Conservation (phyloP, 2,113 vertebrate genomes). For the Labeo catla region DNA sequence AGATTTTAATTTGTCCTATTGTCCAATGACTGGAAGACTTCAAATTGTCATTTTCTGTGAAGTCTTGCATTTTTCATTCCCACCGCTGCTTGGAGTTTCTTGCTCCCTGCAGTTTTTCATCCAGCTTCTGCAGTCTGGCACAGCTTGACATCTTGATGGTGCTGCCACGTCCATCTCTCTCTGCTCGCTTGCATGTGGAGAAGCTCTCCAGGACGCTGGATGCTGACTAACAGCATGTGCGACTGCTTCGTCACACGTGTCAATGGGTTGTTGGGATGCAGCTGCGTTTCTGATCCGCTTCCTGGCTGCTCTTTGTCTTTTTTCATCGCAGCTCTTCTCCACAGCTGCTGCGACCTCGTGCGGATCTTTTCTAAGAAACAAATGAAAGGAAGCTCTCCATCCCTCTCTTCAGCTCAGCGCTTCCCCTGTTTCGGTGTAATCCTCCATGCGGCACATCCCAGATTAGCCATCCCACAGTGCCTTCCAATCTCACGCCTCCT, state of each 20-base stretch:
- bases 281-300: conserved; percentile 18
- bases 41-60: neutral
- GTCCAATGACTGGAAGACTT: conserved; percentile 3
- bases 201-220: conserved; percentile 15
- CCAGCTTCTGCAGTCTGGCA: neutral
- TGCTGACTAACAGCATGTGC: conserved; percentile 26
- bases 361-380: conserved; percentile 9
- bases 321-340: neutral
- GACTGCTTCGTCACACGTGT: conserved; percentile 32
- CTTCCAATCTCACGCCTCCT: neutral
- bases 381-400: neutral
- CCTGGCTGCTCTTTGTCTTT: conserved; percentile 28
- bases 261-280: conserved; percentile 17
- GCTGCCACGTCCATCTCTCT: conserved; percentile 21
- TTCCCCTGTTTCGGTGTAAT: conserved; percentile 16
- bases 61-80: conserved; percentile 26
- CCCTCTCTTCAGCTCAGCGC: neutral
- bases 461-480: conserved; percentile 44
- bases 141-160: conserved; percentile 14
- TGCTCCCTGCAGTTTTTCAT: conserved; percentile 18
- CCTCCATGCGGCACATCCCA: conserved; percentile 20
- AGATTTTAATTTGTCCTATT: neutral
- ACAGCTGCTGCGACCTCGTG: conserved; percentile 16
- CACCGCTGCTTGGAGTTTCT: neutral
- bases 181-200: neutral